Evolutionary conservation across 2,888 invertebrate genomes (phyloP).

Genomic region (Pheosia gnoma): DNA sequence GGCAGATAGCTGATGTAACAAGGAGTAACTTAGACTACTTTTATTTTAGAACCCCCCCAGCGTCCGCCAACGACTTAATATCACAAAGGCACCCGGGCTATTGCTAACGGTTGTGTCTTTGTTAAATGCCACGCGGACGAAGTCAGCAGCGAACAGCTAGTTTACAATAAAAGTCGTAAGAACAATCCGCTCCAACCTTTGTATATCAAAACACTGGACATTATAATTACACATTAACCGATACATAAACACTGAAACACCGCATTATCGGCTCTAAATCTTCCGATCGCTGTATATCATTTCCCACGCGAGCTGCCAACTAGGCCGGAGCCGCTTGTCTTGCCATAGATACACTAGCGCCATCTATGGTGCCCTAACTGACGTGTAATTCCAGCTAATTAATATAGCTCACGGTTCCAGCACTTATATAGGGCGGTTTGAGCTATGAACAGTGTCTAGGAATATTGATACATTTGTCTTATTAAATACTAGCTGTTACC

Average conservation of each 20-base stretch:
- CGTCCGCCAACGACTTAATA: no score
- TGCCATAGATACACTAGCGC: conserved; percentile 40
- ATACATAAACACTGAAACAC: conserved; percentile 8
- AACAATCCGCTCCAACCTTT: conserved; percentile 3
- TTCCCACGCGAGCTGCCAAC: conserved; percentile 65
- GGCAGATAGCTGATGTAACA: no score
- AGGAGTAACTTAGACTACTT: no score
- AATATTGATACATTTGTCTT: background rate
- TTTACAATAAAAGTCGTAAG: no score
- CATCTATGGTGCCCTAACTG: conserved; percentile 52
- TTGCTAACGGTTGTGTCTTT: no score
- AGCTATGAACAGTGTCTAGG: background rate
- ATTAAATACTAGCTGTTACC: no score
- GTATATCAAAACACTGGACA: conserved; percentile 5
- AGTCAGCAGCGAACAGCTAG: no score
- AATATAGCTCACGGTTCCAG: conserved; percentile 38
- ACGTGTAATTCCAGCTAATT: conserved; percentile 43
- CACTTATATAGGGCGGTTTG: background rate
- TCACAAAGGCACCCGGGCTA: no score
- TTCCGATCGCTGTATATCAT: conserved; percentile 50
- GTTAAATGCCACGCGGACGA: no score
- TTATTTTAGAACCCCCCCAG: no score
- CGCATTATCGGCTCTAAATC: conserved; percentile 41
- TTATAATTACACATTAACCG: background rate
- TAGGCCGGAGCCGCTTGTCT: conserved; percentile 50